These are phyloP conservation scores for Limnephilus auricula DNA, from an alignment of 2,888 invertebrate species.

Conservation along the genomic window DNA sequence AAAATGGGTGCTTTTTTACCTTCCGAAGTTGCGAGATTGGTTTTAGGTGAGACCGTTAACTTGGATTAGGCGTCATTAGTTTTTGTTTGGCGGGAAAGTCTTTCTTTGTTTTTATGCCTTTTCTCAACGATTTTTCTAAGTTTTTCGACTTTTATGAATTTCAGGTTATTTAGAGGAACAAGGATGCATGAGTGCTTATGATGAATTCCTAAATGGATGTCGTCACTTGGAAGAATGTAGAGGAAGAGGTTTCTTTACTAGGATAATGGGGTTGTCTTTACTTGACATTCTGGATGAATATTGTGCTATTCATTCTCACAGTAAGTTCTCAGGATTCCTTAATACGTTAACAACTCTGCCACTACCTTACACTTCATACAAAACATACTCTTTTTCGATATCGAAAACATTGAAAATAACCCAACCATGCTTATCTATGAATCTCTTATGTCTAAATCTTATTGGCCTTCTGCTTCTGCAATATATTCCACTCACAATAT, in stretches of 20 bases:
- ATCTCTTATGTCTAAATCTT: not conserved
- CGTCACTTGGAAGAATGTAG: constrained; percentile 77
- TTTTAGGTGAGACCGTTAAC: constrained; percentile 61
- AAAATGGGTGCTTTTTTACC: constrained; percentile 62
- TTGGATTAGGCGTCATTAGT: constrained; percentile 57
- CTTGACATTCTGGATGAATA: constrained; percentile 76
- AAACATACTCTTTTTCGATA: not conserved
- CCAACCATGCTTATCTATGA: not conserved
- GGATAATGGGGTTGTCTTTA: constrained; percentile 69
- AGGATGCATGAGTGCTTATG: constrained; percentile 75
- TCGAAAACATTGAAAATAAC: not conserved
- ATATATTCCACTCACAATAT: not conserved
- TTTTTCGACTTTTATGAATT: constrained; percentile 62
- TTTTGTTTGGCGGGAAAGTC: constrained; percentile 62
- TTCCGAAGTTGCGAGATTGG: constrained; percentile 63
- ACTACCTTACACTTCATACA: not conserved
- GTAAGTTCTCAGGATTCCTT: constrained; percentile 68
- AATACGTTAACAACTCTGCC: not conserved
- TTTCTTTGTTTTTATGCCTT: constrained; percentile 40
- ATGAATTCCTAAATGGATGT: constrained; percentile 76
- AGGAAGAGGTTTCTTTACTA: constrained; percentile 75
- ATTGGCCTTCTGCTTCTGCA: not conserved
- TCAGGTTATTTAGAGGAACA: constrained; percentile 76
- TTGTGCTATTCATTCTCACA: constrained; percentile 75
- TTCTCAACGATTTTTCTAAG: constrained; percentile 23